phyloP scores from a whole-genome alignment of 2,113 vertebrate genomes.

The Passer domesticus region DNA sequence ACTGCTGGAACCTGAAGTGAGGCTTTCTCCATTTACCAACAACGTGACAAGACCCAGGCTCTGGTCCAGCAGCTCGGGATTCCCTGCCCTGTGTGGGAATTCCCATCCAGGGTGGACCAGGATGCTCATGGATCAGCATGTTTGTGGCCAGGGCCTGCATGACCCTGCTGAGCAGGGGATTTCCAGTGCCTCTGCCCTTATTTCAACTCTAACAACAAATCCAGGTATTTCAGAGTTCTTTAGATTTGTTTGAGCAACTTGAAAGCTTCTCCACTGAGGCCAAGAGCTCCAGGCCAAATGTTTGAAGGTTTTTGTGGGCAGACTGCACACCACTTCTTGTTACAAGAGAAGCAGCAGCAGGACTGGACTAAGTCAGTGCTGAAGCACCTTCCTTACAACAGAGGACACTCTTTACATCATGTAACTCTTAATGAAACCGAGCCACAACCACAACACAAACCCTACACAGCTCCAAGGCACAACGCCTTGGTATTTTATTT shows the following conservation, averaged over 20 bases:
- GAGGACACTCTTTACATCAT: neutral
- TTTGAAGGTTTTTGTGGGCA: neutral
- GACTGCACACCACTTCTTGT: neutral
- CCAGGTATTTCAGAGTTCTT: neutral
- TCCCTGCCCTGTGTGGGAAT: accelerated
- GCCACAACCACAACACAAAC: neutral
- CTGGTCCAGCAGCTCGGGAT: neutral
- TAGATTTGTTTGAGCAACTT: accelerated
- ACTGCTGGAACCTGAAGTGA: neutral
- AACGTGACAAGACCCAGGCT: neutral
- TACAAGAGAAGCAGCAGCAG: neutral
- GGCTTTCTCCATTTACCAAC: neutral
- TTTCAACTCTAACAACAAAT: neutral
- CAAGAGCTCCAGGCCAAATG: neutral
- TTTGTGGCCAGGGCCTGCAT: too few species aligned
- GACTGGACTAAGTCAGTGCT: neutral
- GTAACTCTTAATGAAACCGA: neutral
- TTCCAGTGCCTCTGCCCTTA: neutral
- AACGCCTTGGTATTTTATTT: slow-evolving; percentile 36
- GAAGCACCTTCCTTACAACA: neutral
- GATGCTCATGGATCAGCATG: neutral
- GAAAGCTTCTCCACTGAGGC: neutral
- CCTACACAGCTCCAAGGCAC: neutral
- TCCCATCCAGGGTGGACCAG: accelerated
- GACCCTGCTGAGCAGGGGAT: neutral